Evolutionary conservation across 2,797 vertebrate species (phyloP).

Genomic region (Diplodus sargus): DNA sequence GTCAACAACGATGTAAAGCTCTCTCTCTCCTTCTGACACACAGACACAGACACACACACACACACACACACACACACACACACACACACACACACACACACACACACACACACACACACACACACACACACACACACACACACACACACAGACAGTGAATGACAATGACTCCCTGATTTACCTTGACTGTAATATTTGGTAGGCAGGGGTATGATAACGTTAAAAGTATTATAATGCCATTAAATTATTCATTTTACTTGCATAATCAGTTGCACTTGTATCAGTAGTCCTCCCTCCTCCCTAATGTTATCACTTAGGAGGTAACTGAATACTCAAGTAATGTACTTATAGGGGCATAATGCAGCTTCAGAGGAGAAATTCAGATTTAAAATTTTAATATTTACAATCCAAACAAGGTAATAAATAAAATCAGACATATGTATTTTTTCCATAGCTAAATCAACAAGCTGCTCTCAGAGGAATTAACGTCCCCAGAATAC

Average conservation of each 20-base stretch:
- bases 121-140: background rate
- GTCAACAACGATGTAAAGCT: constrained; percentile 36
- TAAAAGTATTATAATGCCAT: constrained; percentile 28
- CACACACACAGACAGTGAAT: background rate
- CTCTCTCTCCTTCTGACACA: constrained; percentile 6
- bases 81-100: background rate
- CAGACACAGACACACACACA: background rate
- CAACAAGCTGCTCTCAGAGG: too few relatives aligned
- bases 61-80: background rate
- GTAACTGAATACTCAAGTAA: background rate
- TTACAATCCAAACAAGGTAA: too few relatives aligned
- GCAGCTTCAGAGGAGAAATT: too few relatives aligned
- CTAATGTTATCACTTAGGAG: constrained; percentile 2
- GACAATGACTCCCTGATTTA: constrained; percentile 35
- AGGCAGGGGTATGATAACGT: constrained; percentile 7
- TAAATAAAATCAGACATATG: too few relatives aligned
- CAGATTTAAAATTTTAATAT: too few relatives aligned
- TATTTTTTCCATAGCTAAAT: too few relatives aligned
- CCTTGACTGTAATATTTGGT: constrained; percentile 30
- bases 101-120: background rate
- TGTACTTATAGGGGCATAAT: too few relatives aligned
- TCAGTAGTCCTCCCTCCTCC: background rate
- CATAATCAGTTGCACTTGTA: background rate
- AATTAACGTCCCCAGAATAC: too few relatives aligned
- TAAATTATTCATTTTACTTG: constrained; percentile 1